Evolutionary conservation across 2,888 invertebrate genomes (phyloP).

Genomic region (Eurytoma adleriae): DNA sequence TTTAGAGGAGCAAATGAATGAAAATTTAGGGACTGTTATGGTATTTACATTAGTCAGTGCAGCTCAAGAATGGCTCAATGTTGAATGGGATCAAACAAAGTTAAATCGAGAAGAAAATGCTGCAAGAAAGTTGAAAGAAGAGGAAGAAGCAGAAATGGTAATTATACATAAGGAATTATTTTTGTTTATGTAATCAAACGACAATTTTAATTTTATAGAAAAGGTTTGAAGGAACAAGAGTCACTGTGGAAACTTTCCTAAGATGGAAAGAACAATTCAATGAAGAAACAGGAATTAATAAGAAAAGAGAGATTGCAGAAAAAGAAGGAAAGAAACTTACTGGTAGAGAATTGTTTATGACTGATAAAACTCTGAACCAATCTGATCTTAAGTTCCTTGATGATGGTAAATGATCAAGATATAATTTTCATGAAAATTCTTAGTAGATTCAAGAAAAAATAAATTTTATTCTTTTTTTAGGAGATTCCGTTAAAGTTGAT

Average conservation of each 20-base stretch:
- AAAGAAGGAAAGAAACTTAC: slow-evolving; percentile 90
- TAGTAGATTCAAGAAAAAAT: slow-evolving; percentile 1
- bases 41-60: slow-evolving; percentile 95
- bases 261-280: slow-evolving; percentile 97
- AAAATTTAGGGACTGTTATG: slow-evolving; percentile 98
- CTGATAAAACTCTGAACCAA: slow-evolving; percentile 94
- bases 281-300: slow-evolving; percentile 88
- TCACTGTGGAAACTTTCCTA: slow-evolving; percentile 96
- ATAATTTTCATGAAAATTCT: slow-evolving; percentile 37
- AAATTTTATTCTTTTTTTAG: slow-evolving; percentile 70
- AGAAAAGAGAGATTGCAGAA: slow-evolving; percentile 83
- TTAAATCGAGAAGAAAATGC: slow-evolving; percentile 84
- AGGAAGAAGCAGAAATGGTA: slow-evolving; percentile 93
- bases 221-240: slow-evolving; percentile 96
- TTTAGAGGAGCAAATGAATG: slow-evolving; percentile 84
- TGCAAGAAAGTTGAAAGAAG: slow-evolving; percentile 82
- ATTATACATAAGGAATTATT: slow-evolving; percentile 38
- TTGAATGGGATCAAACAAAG: slow-evolving; percentile 88
- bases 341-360: slow-evolving; percentile 94
- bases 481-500: slow-evolving; percentile 92
- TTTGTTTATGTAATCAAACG: slow-evolving; percentile 14
- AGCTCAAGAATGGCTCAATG: slow-evolving; percentile 94
- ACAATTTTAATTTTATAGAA: slow-evolving; percentile 78
- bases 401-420: slow-evolving; percentile 81
- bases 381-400: slow-evolving; percentile 97